Conservation (phyloP, 64 coral and sea anemone species). For the Montipora sp. region DNA sequence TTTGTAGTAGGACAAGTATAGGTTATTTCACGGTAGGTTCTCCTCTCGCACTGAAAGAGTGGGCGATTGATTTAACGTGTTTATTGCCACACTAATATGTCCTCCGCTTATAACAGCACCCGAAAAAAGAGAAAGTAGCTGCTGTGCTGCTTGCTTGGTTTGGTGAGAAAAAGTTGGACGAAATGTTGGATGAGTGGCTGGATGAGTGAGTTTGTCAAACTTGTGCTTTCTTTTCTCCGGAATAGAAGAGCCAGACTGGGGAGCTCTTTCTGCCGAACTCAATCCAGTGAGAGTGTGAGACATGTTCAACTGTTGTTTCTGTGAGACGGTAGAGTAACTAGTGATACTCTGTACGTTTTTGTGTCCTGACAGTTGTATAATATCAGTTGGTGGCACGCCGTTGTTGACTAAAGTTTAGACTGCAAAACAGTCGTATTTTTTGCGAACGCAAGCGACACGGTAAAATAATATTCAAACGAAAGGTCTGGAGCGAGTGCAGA, state of each 20-base stretch:
- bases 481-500: too few relatives aligned
- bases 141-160: constrained; percentile 11
- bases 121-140: constrained; percentile 11
- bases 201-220: constrained; percentile 39
- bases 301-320: too few relatives aligned
- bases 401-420: too few relatives aligned
- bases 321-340: too few relatives aligned
- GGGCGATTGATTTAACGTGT: constrained; percentile 44
- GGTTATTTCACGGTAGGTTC: background rate
- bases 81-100: constrained; percentile 56
- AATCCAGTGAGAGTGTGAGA: background rate
- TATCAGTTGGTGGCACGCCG: too few relatives aligned
- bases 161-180: constrained; percentile 20
- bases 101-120: constrained; percentile 26
- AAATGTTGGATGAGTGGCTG: background rate
- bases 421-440: too few relatives aligned
- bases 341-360: too few relatives aligned
- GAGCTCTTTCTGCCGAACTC: constrained; percentile 55
- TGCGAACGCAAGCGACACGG: too few relatives aligned
- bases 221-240: constrained; percentile 61
- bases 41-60: constrained; percentile 34
- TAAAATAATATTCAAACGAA: too few relatives aligned
- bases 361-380: too few relatives aligned
- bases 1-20: too few relatives aligned
- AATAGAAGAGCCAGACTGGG: constrained; percentile 65